phyloP scores from a whole-genome alignment of 2,113 vertebrate genomes.

The Mirza zaza region DNA sequence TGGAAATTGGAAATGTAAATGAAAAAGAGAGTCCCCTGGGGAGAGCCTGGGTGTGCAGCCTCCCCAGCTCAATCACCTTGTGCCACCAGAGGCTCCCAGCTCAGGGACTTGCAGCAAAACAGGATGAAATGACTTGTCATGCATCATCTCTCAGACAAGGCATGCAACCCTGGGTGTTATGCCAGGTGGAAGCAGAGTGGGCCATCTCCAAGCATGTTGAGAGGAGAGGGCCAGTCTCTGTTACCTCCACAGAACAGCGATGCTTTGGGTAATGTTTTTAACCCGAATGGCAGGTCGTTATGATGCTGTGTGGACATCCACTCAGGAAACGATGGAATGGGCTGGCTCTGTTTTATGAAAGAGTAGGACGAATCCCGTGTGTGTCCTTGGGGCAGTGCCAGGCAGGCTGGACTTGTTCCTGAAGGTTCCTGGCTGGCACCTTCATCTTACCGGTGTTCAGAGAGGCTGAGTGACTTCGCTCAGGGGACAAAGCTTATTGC shows the following conservation, averaged over 20 bases:
- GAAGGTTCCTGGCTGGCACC: neutral
- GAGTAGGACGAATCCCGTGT: accelerated
- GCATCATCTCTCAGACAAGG: neutral
- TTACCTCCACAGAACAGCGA: accelerated
- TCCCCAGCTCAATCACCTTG: conserved; percentile 54
- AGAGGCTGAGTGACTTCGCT: neutral
- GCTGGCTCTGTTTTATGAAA: neutral
- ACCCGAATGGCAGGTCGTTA: neutral
- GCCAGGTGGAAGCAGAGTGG: neutral
- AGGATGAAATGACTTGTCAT: conserved; percentile 36
- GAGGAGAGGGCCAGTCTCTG: neutral
- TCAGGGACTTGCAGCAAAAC: neutral
- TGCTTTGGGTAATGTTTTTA: neutral
- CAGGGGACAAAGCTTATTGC: neutral
- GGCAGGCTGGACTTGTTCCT: neutral
- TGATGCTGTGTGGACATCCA: neutral
- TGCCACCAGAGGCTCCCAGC: neutral
- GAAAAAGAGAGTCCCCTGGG: conserved; percentile 44
- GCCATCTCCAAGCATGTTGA: accelerated
- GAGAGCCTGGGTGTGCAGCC: conserved; percentile 42
- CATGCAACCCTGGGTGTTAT: neutral
- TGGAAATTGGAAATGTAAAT: conserved; percentile 77
- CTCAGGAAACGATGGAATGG: neutral
- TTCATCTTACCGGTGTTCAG: neutral
- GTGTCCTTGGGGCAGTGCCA: neutral